phyloP scores from a whole-genome alignment of 1,140 invertebrate species.

The Drosophila leontia region DNA sequence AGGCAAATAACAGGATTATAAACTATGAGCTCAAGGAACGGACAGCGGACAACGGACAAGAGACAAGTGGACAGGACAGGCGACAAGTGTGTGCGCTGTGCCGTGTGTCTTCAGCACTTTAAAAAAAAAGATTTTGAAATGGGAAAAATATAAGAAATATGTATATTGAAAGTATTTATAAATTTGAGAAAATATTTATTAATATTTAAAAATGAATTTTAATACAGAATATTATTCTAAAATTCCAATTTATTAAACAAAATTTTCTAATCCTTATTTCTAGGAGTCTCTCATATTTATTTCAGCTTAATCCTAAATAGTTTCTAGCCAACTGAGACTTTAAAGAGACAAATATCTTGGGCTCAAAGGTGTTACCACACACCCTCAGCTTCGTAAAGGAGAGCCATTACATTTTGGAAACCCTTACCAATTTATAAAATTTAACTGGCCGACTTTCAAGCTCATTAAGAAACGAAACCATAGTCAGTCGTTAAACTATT shows the following conservation, averaged over 20 bases:
- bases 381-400: neutral
- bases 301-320: neutral
- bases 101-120: constrained; percentile 26
- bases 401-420: neutral
- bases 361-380: constrained; percentile 62
- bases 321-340: constrained; percentile 19
- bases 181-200: neutral
- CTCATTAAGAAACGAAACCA: constrained; percentile 63
- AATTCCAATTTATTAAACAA: too few species aligned
- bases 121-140: neutral
- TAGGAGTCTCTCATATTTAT: neutral
- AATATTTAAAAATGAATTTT: neutral
- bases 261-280: neutral
- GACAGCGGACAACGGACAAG: constrained; percentile 9
- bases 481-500: constrained; percentile 74
- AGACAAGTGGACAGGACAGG: constrained; percentile 51
- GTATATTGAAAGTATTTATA: neutral
- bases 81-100: constrained; percentile 59
- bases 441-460: constrained; percentile 55
- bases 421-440: constrained; percentile 69
- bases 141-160: neutral
- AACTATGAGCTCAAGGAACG: constrained; percentile 41
- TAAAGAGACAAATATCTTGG: constrained; percentile 67
- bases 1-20: constrained; percentile 71
- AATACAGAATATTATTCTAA: too few species aligned